Percentiles rank a stretch among this genome's conserved stretches.
These are phyloP conservation scores for Epicampocera succincta DNA, from an alignment of 2,888 invertebrate species.

Conservation along the genomic window DNA sequence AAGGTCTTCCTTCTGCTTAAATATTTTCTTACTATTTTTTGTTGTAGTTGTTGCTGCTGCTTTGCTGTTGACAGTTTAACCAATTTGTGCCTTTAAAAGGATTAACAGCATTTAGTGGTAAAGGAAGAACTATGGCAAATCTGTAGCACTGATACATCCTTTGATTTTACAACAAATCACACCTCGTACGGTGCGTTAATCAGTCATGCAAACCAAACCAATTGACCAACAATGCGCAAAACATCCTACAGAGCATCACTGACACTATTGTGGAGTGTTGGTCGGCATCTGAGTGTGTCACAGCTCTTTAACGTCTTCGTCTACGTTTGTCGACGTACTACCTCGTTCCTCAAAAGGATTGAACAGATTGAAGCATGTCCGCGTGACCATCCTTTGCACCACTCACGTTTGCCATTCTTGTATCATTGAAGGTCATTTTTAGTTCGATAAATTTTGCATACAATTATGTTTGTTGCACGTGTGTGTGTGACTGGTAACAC, in stretches of 20 bases:
- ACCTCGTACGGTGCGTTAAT: conserved; percentile 18
- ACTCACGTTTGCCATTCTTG: conserved; percentile 10
- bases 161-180: conserved; percentile 65
- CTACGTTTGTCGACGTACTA: conserved; percentile 59
- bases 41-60: conserved; percentile 2
- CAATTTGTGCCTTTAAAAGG: conserved; percentile 54
- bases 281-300: background rate
- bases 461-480: background rate
- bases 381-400: conserved; percentile 48
- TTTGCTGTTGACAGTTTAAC: background rate
- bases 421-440: conserved; percentile 42
- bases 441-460: conserved; percentile 48
- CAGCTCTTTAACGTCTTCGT: conserved; percentile 36
- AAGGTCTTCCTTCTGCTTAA: conserved; percentile 22
- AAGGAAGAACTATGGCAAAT: conserved; percentile 27
- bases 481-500: background rate
- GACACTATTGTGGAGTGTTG: conserved; percentile 16
- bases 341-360: conserved; percentile 67
- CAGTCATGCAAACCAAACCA: conserved; percentile 29
- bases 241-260: conserved; percentile 34
- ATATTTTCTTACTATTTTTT: background rate
- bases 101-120: conserved; percentile 56
- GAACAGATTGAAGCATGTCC: conserved; percentile 53
- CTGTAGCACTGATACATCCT: conserved; percentile 51
- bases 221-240: conserved; percentile 35